These are phyloP conservation scores for Antheraea mylitta DNA, from an alignment of 1,140 invertebrate genomes.

Conservation along the genomic window DNA sequence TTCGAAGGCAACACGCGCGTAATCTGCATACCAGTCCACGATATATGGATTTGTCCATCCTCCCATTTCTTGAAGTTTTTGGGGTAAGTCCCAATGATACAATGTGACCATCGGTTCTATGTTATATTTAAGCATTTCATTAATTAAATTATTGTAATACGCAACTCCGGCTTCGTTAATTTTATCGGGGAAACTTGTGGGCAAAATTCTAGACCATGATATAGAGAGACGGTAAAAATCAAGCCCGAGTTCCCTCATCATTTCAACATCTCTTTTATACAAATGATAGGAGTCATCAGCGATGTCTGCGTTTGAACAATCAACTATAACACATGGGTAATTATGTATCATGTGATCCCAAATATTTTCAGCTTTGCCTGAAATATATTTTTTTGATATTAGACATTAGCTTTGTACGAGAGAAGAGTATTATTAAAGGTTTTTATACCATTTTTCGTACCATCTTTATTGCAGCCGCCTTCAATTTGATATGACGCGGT, in stretches of 20 bases:
- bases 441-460: constrained; percentile 30
- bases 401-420: not conserved
- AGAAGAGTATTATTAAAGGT: not conserved
- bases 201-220: constrained; percentile 22
- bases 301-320: constrained; percentile 20
- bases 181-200: constrained; percentile 61
- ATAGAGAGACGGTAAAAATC: constrained; percentile 25
- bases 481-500: constrained; percentile 79
- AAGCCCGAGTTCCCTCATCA: constrained; percentile 21
- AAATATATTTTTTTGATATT: not conserved
- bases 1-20: constrained; percentile 77
- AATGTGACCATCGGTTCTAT: constrained; percentile 80
- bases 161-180: constrained; percentile 79
- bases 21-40: constrained; percentile 80
- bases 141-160: constrained; percentile 81
- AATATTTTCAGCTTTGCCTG: constrained; percentile 20
- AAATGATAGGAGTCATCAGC: constrained; percentile 22
- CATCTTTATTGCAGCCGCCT: constrained; percentile 75
- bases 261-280: constrained; percentile 24
- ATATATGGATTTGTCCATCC: constrained; percentile 81
- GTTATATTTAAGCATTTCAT: constrained; percentile 76
- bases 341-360: constrained; percentile 23
- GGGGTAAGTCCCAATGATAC: constrained; percentile 83
- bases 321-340: constrained; percentile 13
- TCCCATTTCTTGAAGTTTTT: constrained; percentile 79